Evolutionary conservation across 2,888 invertebrate genomes (phyloP), one percentile per base, ranked within the genome.

Genomic region (Tachystola acroxantha): DNA sequence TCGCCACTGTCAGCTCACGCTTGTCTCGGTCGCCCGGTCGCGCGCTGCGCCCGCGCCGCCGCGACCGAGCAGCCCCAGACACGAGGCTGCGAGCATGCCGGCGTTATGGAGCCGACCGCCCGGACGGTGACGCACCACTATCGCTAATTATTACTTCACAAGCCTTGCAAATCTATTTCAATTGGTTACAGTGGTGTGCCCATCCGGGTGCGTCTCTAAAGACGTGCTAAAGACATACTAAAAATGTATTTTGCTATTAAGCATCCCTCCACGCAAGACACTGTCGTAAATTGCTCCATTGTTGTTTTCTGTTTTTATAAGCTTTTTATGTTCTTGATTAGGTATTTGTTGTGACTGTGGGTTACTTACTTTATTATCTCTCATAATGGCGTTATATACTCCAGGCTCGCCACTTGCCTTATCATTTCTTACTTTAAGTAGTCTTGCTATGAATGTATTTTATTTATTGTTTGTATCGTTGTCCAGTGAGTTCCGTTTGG

Each of bases 81-180:
- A 85, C 85, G 84, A 82, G 85, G 85, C 84, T 85, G 84, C 85
- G 82, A 84, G 84, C 84, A 85, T 85, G 85, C 82, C 54, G 57
- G 57, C 51, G 62, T 55, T 49, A 46, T 58, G 64, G 69, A 69
- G 71, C 66, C 46, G 58, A 59, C 61, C 53, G 45, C 57, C 57
- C 58, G 62, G 64, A 65, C 35, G 47, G 64, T 52, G 53, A 49
- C 46, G 48, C 64, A 68, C 65, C 57, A 58, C 51, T 55, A 19
- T 16, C 25, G 37, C 16, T 31, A 41, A 48, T 34, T 40, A 31
- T 28, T 26, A 13, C 16, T 3, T 16, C 16, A n/a, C n/a, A 32
- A 32, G 29, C 10, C n/a, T 13, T 34, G 6, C 11, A 19, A 6
- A 7, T 24, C 28, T 10, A 12, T 28, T 12, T n/a, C n/a, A 7